Base-by-base conservation (phyloP, 2,888 invertebrate species). In the Chymomyza procnemis region DNA sequence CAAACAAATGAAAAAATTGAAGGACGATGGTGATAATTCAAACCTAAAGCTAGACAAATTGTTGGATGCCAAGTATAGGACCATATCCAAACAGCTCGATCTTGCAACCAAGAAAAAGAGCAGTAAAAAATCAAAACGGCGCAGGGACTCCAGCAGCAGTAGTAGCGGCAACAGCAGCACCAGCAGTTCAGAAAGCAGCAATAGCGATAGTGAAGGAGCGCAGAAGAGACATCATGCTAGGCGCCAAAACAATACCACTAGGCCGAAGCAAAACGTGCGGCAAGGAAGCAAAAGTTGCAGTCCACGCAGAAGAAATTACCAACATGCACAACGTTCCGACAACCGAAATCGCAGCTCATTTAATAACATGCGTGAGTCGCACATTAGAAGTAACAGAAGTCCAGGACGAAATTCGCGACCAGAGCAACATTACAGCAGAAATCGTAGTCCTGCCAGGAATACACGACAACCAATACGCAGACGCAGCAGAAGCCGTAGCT, bases 1-100 rank as follows among this genome's bases (percentile, higher is more conserved):
- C 5, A 64, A 64, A 30, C 64, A 81, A 19, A 74, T 83, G 52
- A 94, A 93, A 87, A 93, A 94, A 72, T 90, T 96, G 0, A 93
- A 93, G 87, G 92, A 92, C 3, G 88, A 90, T 2, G 69, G 76
- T 4, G 73, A 80, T 18, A 73, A 67, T 19, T 81, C 78, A 2
- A 88, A 89, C 1, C 62, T 89, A 12, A 89, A 89, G 73, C 74
- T 91, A 16, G 89, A 88, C 58, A 89, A 89, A 50, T 64, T 91
- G 5, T 67, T 91, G 14, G 89, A 90, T 70, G 89, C 88, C 22
- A 91, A 91, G 70, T 91, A 90, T 66, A 87, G 90, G 18, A 90
- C 90, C 0, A 79, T 91, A 50, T 88, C 90, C 2, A 89, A 90
- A 34, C 91, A 91, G 64, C 74, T 91, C n/a, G 90, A 91, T 58